Conservation (phyloP, 2,797 vertebrate genomes). For the Gallinago stenura region DNA sequence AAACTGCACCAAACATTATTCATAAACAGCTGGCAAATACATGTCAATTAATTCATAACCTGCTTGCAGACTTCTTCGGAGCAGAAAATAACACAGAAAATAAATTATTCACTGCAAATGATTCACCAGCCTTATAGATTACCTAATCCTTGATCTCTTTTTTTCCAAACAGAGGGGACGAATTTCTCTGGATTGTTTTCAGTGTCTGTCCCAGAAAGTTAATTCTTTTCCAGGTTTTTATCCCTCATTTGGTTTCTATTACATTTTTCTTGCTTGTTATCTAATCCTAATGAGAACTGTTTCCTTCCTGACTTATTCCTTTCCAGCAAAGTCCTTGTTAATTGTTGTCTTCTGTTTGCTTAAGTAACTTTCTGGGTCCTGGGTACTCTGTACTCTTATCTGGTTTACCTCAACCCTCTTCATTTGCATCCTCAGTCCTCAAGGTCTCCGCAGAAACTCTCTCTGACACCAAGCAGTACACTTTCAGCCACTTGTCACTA, state of each 20-base stretch:
- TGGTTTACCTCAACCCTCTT: constrained; percentile 41
- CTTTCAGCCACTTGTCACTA: neutral
- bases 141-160: neutral
- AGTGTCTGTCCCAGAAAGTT: neutral
- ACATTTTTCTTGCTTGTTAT: neutral
- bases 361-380: neutral
- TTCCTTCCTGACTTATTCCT: neutral
- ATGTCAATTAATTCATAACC: neutral
- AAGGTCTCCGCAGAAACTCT: neutral
- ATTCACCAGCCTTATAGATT: constrained; percentile 37
- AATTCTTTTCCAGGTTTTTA: neutral
- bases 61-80: neutral
- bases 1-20: neutral
- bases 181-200: neutral
- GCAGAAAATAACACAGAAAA: neutral
- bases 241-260: neutral
- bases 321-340: neutral
- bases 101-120: constrained; percentile 14
- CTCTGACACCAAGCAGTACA: neutral
- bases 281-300: neutral
- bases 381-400: neutral
- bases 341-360: neutral
- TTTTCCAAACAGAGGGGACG: neutral
- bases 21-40: constrained; percentile 5
- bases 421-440: constrained; percentile 11